Base-by-base conservation (phyloP, 1,140 invertebrate genomes). In the Sminthurides bifidus region DNA sequence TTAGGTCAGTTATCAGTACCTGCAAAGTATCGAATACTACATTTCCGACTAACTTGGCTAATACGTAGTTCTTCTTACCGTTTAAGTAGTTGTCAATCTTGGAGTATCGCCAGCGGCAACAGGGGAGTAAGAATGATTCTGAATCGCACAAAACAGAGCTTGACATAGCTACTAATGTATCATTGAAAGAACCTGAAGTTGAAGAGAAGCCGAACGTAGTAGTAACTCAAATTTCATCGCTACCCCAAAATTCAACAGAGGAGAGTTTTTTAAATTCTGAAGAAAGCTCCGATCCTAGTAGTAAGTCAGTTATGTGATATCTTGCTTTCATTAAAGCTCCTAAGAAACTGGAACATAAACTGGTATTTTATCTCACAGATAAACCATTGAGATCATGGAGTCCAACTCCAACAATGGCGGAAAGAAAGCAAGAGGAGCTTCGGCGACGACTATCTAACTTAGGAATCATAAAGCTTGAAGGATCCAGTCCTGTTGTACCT, bases 361-460 rank as follows among this genome's bases (percentile, higher is more conserved):
- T n/a, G n/a, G n/a, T n/a, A n/a, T n/a, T n/a, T n/a, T n/a, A n/a
- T n/a, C n/a, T 2, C 19, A 29, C 26, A 27, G 38, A 52, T 56
- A 27, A 60, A 61, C 44, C 58, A 66, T 35, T 62, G 72, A 38
- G 40, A 4, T 46, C 58, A 56, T 81, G 80, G 64, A 79, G 76
- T 70, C 75, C 80, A 4, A 81, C 81, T 23, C 81, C 83, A 24
- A 85, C 82, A 4, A 67, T 81, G 21, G 75, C 84, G 1, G 83
- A 85, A 67, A 73, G 77, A 53, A 82, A 84, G 68, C 74, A 83
- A 56, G 83, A 86, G 69, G 84, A 81, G 68, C 74, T 85, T 24
- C 83, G 81, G 17, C 80, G 84, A 63, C 75, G 85, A 64, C 70
- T 86, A 59, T 77, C 46, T 15, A 56, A 44, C 17, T 44, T 35